phyloP scores from a whole-genome alignment of 2,797 vertebrate species.

The Rhynchonycteris naso region DNA sequence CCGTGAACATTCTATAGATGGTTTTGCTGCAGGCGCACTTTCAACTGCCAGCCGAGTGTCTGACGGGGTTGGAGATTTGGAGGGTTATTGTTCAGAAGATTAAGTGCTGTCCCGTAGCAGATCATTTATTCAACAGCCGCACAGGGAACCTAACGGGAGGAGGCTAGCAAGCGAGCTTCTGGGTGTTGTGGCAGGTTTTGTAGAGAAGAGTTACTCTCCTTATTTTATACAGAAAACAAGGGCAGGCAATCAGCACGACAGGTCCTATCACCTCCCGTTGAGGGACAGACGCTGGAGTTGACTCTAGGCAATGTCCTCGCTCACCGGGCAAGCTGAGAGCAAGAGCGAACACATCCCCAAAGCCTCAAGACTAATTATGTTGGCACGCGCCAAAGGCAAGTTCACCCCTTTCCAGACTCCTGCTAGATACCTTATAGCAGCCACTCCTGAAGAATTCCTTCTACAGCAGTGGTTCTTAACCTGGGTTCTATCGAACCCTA shows the following conservation, averaged over 20 bases:
- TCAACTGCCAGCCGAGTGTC: conserved; percentile 85
- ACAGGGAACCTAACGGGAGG: conserved; percentile 76
- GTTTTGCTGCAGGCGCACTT: conserved; percentile 82
- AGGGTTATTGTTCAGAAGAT: conserved; percentile 85
- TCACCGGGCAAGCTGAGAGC: neutral
- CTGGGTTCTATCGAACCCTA: too few species aligned
- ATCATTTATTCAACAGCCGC: conserved; percentile 84
- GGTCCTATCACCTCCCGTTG: neutral
- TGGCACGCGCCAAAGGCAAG: neutral
- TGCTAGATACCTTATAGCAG: neutral
- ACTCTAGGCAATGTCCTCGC: neutral
- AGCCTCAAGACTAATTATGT: conserved; percentile 10
- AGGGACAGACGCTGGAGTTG: neutral
- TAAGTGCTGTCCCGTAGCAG: conserved; percentile 79
- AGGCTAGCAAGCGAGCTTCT: conserved; percentile 72
- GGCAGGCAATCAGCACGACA: neutral
- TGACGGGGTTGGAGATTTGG: conserved; percentile 82
- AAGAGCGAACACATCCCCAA: conserved; percentile 1
- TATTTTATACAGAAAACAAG: conserved; percentile 44
- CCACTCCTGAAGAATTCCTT: neutral
- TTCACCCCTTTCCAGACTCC: neutral
- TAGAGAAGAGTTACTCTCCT: conserved; percentile 17
- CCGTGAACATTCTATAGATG: conserved; percentile 84
- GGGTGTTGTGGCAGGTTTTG: conserved; percentile 16
- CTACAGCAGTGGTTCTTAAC: too few species aligned